Conservation (phyloP, 2,888 invertebrate genomes). For the Isoperla grammatica region DNA sequence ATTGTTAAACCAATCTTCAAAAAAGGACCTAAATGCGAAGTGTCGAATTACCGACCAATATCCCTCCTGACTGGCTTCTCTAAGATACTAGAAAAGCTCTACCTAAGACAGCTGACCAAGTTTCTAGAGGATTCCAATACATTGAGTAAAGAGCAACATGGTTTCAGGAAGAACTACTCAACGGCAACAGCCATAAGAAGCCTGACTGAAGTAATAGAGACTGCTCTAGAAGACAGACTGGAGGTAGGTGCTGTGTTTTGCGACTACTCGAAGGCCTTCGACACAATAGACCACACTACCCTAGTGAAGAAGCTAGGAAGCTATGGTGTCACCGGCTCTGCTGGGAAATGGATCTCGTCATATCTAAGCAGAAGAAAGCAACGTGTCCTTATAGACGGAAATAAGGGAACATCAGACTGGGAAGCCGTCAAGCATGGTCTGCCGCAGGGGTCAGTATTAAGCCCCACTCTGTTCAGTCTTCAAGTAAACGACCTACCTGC, state of each 20-base stretch:
- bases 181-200: background rate
- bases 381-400: background rate
- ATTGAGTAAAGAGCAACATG: conserved; percentile 2
- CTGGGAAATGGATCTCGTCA: background rate
- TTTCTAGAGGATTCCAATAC: background rate
- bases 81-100: background rate
- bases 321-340: background rate
- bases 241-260: background rate
- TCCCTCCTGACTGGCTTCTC: background rate
- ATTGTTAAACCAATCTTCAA: conserved; percentile 1
- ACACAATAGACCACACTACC: background rate
- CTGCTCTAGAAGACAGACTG: background rate
- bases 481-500: background rate
- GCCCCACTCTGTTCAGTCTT: background rate
- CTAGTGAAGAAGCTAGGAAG: background rate
- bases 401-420: background rate
- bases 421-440: conserved; percentile 1
- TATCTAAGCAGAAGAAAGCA: background rate
- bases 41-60: conserved; percentile 1
- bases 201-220: background rate
- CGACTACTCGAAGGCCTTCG: conserved; percentile 5
- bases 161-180: background rate
- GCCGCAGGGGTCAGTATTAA: conserved; percentile 5
- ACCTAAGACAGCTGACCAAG: background rate
- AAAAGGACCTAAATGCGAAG: background rate